A percentile compares a stretch with the other conserved stretches of the same genome.
Conservation (phyloP, 2,113 vertebrate species). For the Cavia aperea region DNA sequence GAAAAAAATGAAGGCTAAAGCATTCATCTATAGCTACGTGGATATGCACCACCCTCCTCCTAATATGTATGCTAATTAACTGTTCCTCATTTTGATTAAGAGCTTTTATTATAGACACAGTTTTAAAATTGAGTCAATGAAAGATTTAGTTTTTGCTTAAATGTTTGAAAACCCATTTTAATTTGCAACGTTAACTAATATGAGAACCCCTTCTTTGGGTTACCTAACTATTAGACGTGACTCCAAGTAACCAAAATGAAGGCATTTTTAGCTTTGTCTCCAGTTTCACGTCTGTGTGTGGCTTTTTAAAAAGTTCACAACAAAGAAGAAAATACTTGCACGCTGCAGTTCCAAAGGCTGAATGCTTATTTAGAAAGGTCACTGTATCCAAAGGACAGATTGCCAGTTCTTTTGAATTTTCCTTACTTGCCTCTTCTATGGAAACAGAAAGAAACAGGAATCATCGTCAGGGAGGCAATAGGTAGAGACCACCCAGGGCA, state of each 20-base stretch:
- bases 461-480: slow-evolving; percentile 39
- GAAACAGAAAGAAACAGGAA: slow-evolving; percentile 65
- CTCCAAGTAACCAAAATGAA: slow-evolving; percentile 28
- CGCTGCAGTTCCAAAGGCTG: not conserved
- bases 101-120: not conserved
- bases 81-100: not conserved
- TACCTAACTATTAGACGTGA: not conserved
- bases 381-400: slow-evolving; percentile 49
- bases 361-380: slow-evolving; percentile 44
- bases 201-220: not conserved
- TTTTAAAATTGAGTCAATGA: not conserved
- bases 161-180: not conserved
- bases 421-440: slow-evolving; percentile 56
- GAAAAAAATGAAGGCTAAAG: not conserved
- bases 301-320: slow-evolving; percentile 51
- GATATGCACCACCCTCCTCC: not conserved
- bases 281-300: slow-evolving; percentile 45
- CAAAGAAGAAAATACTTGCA: slow-evolving; percentile 45
- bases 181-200: not conserved
- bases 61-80: not conserved
- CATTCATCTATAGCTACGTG: not conserved
- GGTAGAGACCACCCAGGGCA: slow-evolving; percentile 72
- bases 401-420: slow-evolving; percentile 69
- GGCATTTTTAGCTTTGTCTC: slow-evolving; percentile 41
- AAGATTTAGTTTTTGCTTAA: not conserved